Conservation (phyloP, 1,140 invertebrate genomes). For the Harlomillsia oculata region DNA sequence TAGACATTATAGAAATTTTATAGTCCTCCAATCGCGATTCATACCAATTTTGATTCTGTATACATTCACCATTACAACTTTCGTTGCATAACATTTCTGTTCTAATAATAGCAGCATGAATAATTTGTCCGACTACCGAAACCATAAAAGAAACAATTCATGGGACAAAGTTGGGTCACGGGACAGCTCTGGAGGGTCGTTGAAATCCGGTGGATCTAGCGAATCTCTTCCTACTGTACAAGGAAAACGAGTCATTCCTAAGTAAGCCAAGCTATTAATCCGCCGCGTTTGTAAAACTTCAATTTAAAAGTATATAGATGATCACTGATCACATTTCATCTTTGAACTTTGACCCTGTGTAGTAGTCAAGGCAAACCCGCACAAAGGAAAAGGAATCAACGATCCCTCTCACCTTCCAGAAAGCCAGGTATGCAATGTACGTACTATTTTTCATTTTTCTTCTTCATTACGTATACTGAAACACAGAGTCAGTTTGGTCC, state of each 20-base stretch:
- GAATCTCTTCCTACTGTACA: constrained; percentile 35
- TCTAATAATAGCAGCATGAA: constrained; percentile 35
- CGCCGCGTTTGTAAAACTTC: too few relatives aligned
- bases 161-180: constrained; percentile 41
- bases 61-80: too few relatives aligned
- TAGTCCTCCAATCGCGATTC: too few relatives aligned
- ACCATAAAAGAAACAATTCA: constrained; percentile 42
- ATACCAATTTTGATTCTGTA: too few relatives aligned
- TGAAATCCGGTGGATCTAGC: constrained; percentile 35
- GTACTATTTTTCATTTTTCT: too few relatives aligned
- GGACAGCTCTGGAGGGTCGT: constrained; percentile 34
- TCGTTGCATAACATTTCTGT: too few relatives aligned
- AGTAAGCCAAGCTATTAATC: constrained; percentile 12
- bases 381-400: constrained; percentile 9
- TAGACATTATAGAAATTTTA: too few relatives aligned
- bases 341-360: too few relatives aligned
- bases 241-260: constrained; percentile 34
- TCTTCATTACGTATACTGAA: too few relatives aligned
- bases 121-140: constrained; percentile 43
- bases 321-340: background rate
- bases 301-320: too few relatives aligned
- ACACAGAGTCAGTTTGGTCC: background rate
- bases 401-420: constrained; percentile 20
- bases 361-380: constrained; percentile 12
- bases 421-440: constrained; percentile 18